phyloP scores from a whole-genome alignment of 1,140 invertebrate species.

The Drosophila fuyamai region DNA sequence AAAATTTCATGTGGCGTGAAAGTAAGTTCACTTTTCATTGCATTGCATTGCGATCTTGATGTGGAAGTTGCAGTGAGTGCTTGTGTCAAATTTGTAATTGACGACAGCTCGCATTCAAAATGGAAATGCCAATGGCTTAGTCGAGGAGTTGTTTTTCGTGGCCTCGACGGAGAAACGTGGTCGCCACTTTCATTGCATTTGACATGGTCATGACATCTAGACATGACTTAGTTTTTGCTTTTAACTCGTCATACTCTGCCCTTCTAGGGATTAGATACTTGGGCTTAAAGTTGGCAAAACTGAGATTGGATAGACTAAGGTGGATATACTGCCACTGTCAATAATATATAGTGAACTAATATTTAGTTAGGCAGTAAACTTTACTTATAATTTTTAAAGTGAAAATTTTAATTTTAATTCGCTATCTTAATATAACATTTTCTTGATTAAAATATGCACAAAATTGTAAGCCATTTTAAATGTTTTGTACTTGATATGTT shows the following conservation, averaged over 20 bases:
- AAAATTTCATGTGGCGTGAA: conserved; percentile 60
- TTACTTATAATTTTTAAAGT: too few relatives aligned
- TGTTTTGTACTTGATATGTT: too few relatives aligned
- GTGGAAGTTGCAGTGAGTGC: conserved; percentile 48
- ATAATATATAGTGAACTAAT: neutral
- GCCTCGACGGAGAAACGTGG: conserved; percentile 53
- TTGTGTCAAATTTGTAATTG: conserved; percentile 79
- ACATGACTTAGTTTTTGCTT: conserved; percentile 50
- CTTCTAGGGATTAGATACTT: conserved; percentile 1
- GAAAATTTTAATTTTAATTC: too few relatives aligned
- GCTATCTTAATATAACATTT: too few relatives aligned
- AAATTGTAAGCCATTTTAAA: too few relatives aligned
- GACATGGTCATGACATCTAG: conserved; percentile 75
- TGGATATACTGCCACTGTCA: neutral
- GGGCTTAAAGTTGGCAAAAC: neutral
- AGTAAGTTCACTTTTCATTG: conserved; percentile 78
- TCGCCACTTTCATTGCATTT: conserved; percentile 68
- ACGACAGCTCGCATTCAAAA: conserved; percentile 25
- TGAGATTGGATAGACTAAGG: too few relatives aligned
- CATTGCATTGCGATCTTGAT: conserved; percentile 41
- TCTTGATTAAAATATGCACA: too few relatives aligned
- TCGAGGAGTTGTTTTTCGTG: conserved; percentile 41
- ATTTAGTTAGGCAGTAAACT: too few relatives aligned
- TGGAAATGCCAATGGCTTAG: conserved; percentile 27
- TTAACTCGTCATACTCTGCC: conserved; percentile 9